Evolutionary conservation across 2,888 invertebrate genomes (phyloP).

Genomic region (Hoplodrina ambigua): DNA sequence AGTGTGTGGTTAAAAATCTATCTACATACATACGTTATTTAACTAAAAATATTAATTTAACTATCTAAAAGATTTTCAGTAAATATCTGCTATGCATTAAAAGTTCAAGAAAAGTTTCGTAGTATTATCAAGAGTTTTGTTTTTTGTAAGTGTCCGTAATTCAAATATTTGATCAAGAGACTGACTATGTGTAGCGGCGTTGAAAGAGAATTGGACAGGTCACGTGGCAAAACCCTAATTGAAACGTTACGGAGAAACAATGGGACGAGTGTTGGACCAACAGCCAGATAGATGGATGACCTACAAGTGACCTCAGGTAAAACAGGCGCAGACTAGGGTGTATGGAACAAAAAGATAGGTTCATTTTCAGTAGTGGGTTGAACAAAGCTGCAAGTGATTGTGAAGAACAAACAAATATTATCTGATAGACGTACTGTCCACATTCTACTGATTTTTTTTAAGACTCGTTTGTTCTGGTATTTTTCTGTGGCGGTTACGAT

Average conservation of each 20-base stretch:
- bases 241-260: neutral
- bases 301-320: no score
- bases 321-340: no score
- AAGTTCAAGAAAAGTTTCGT: no score
- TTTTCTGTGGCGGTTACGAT: no score
- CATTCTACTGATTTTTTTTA: no score
- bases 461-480: no score
- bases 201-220: neutral
- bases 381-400: no score
- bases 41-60: neutral
- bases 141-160: neutral
- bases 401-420: no score
- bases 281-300: neutral
- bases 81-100: slow-evolving; percentile 2
- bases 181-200: neutral
- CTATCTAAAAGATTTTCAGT: slow-evolving; percentile 2
- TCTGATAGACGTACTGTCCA: no score
- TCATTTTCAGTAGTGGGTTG: no score
- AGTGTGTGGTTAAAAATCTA: neutral
- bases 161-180: neutral
- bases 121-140: no score
- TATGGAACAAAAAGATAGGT: no score
- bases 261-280: neutral
- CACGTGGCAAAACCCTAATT: neutral
- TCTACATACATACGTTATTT: slow-evolving; percentile 1